Conservation (phyloP, 2,888 invertebrate genomes). For the Willowsia nigromaculata region DNA sequence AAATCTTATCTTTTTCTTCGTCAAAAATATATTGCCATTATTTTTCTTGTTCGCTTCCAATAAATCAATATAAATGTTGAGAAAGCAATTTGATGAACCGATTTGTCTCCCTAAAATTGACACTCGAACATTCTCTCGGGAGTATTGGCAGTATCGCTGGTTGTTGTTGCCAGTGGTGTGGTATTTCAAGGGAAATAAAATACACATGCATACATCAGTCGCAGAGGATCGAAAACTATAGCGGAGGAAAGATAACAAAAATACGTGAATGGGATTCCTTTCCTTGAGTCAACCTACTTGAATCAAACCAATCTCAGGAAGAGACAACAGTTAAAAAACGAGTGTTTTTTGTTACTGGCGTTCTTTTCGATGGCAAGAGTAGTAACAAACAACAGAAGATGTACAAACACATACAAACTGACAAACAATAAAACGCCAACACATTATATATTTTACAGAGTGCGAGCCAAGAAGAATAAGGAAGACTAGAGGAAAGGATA, state of each 20-base stretch:
- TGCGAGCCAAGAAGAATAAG: too few species aligned
- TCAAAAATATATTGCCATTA: slow-evolving; percentile 30
- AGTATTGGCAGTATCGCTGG: neutral
- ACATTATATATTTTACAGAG: slow-evolving; percentile 16
- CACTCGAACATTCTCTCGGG: slow-evolving; percentile 78
- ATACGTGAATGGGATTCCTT: slow-evolving; percentile 37
- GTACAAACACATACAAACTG: slow-evolving; percentile 3
- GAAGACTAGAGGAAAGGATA: slow-evolving; percentile 12
- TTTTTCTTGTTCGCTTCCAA: slow-evolving; percentile 62
- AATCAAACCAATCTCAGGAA: slow-evolving; percentile 39
- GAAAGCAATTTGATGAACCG: slow-evolving; percentile 79
- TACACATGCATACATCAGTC: neutral
- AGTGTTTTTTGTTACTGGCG: neutral
- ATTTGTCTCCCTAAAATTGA: slow-evolving; percentile 79
- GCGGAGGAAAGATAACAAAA: slow-evolving; percentile 51
- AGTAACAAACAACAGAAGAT: neutral
- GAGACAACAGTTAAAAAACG: slow-evolving; percentile 37
- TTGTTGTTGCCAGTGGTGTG: neutral
- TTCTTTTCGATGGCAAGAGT: neutral
- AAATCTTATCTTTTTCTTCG: slow-evolving; percentile 67
- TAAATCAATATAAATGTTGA: slow-evolving; percentile 79
- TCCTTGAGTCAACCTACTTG: neutral
- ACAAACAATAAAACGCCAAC: slow-evolving; percentile 49
- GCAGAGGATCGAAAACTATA: neutral
- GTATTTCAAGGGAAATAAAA: neutral